Evolutionary conservation across 2,888 invertebrate genomes (phyloP).

Genomic region (Molorchus minor): DNA sequence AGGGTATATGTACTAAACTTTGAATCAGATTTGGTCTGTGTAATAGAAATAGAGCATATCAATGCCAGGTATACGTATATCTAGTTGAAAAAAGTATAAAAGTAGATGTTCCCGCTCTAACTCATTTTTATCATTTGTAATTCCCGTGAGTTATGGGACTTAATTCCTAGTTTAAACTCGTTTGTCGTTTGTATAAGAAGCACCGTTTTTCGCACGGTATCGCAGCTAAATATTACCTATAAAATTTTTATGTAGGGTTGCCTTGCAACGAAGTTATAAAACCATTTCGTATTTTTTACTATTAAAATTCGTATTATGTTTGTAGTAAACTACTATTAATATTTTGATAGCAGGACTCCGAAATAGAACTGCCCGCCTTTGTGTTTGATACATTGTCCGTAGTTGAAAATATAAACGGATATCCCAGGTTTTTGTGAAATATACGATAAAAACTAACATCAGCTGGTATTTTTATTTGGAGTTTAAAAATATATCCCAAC

Average conservation of each 20-base stretch:
- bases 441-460: too few species aligned
- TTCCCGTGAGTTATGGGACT: neutral
- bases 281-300: conserved; percentile 11
- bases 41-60: too few species aligned
- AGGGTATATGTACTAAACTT: too few species aligned
- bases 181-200: neutral
- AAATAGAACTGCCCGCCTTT: neutral
- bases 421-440: too few species aligned
- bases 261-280: conserved; percentile 7
- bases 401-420: too few species aligned
- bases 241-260: conserved; percentile 8
- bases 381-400: neutral
- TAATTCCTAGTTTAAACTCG: conserved; percentile 4
- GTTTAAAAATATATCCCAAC: too few species aligned
- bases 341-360: neutral
- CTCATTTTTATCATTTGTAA: conserved; percentile 2
- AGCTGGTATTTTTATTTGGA: too few species aligned
- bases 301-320: neutral
- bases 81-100: neutral
- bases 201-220: conserved; percentile 2
- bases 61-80: too few species aligned
- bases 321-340: conserved; percentile 12
- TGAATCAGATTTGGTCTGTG: too few species aligned
- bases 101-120: neutral
- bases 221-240: conserved; percentile 9